Base-by-base conservation (phyloP, 2,888 invertebrate genomes). In the Meteorus cinctellus region DNA sequence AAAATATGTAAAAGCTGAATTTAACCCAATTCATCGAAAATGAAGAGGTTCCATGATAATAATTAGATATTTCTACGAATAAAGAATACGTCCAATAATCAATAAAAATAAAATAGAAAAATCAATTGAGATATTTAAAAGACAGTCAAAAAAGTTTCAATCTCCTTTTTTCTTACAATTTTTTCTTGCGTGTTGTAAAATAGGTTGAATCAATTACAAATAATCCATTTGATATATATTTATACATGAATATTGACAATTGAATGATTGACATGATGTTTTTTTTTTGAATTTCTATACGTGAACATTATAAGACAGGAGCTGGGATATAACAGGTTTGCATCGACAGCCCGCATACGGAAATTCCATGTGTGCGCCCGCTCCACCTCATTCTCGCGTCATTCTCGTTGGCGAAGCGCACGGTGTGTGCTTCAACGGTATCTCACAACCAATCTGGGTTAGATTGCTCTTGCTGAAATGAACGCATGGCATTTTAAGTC, bases 381-480 rank as follows among this genome's bases (percentile, higher is more conserved):
- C 66, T 71, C 65, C 75, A 75, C 75, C 75, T 70, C 60, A 29
- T 19, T 16, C 55, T 24, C 45, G 29, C 51, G 14, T 41, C 45
- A 27, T 19, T 67, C n/a, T 45, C 48, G 27, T 27, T 62, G n/a
- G n/a, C 16, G n/a, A 29, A 45, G 14, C 24, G 48, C 24, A 48
- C 48, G 48, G n/a, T 45, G 48, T 51, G 14, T 81, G 79, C 79
- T 81, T 84, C 86, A 86, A 86, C 86, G 86, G 86, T 86, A 86
- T 81, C 80, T 82, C 78, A 80, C 78, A 80, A 80, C 76, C 79
- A 82, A 86, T 86, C 84, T 86, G 85, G 86, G 85, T 84, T 31
- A 62, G 14, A 62, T 31, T 31, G 29, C 34, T 62, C 34, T 62
- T 86, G 84, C 81, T 82, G 81, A 84, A 83, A 80, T 84, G 78